Base-by-base conservation (phyloP, 1,140 invertebrate genomes). In the Hyphantria cunea region DNA sequence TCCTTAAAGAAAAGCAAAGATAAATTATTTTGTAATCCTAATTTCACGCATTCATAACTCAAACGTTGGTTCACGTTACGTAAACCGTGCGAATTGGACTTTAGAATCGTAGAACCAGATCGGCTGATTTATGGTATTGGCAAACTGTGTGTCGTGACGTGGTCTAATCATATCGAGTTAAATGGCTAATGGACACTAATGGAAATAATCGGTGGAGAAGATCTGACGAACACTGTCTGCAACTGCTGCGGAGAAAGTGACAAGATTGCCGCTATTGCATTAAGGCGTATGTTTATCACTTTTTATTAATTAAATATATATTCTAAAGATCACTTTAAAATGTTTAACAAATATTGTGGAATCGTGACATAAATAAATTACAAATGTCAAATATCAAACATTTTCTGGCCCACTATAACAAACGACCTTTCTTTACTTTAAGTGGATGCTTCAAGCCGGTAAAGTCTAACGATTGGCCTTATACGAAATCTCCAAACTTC, bases 121-220 rank as follows among this genome's bases (percentile, higher is more conserved):
- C 44, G 37, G 14, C 48, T 89, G 83, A 89, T 87, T 78, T 83
- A 85, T 86, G 82, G 71, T 44, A 74, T 77, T 78, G 52, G 72
- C 74, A 78, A 74, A 77, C 71, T 54, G 61, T 67, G 69, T 76
- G 72, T 80, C 80, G 82, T 87, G 83, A 86, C 84, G 72, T 14
- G 70, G 56, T 72, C 80, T 86, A 89, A 86, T 89, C 81, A 80
- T 86, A 89, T 86, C 86, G 79, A 84, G 86, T 84, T 86, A 89
- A 85, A 86, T 77, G 76, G 74, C 79, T 87, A 89, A 89, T 89
- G 84, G 84, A 79, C 78, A 78, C 79, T 89, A 89, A 87, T 89
- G 79, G 83, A 78, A 82, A 84, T 86, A 81, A 88, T 84, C 84
- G 70, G 74, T 70, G 74, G 75, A 80, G 78, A 78, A 68, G 82